Percentiles rank a stretch among this genome's conserved stretches.
Conservation (phyloP, 2,113 vertebrate species). For the Ascaphus truei region DNA sequence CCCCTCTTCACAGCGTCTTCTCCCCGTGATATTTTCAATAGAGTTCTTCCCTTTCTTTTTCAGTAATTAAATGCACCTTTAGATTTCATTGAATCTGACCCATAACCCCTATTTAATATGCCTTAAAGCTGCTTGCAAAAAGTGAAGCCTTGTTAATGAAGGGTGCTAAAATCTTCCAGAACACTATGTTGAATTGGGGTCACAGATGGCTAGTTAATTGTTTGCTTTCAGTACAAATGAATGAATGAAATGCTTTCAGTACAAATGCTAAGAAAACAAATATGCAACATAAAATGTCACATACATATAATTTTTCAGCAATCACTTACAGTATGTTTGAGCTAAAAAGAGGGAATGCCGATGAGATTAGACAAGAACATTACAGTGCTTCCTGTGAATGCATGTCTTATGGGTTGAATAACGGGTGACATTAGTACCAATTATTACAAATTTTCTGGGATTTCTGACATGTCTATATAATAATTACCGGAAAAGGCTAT, state of each 20-base stretch:
- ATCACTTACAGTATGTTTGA: neutral
- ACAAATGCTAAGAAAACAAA: neutral
- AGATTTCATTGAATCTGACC: too few species aligned
- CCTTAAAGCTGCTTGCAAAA: too few species aligned
- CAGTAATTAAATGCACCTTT: too few species aligned
- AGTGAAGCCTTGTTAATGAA: too few species aligned
- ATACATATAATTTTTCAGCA: slow-evolving; percentile 14
- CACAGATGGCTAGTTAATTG: neutral
- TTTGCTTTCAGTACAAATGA: neutral
- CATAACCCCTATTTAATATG: too few species aligned
- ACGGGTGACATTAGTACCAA: slow-evolving; percentile 14
- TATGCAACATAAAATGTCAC: neutral
- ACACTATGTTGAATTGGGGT: neutral
- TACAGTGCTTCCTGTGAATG: neutral
- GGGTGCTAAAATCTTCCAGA: too few species aligned
- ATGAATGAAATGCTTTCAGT: too few species aligned
- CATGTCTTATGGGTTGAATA: neutral
- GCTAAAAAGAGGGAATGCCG: neutral
- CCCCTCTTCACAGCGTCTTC: too few species aligned
- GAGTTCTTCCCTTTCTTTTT: too few species aligned
- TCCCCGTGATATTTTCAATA: too few species aligned
- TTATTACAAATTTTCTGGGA: neutral
- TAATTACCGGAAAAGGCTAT: slow-evolving; percentile 1
- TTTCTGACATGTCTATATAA: neutral
- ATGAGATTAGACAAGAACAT: slow-evolving; percentile 27